Base-by-base conservation (phyloP, 2,888 invertebrate species). In the Dastarcus helophoroides region DNA sequence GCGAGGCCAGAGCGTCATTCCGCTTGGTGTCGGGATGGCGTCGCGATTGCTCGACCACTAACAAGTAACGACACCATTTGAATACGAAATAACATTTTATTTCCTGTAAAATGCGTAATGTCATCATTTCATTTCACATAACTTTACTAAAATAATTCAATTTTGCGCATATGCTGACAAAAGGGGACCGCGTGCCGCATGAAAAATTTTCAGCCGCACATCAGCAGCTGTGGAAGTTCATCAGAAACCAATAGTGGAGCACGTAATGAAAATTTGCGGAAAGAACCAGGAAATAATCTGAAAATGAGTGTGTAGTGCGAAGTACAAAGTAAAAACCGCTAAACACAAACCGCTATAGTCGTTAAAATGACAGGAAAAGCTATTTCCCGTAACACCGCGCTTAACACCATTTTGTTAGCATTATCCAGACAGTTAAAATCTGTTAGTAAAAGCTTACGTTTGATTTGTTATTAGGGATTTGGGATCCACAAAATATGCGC, bases 401-500 rank as follows among this genome's bases (percentile, higher is more conserved):
- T n/a, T n/a, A n/a, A n/a, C n/a, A n/a, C n/a, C n/a, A 56, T 58
- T 58, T 58, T 56, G 58, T 58, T 57, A 57, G 58, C 56, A 58
- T 59, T 59, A 60, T 52, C 50, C 45, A 50, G 57, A 57, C 58
- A 58, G 58, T 60, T 59, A 59, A 58, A 60, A 59, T 60, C 60
- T 58, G 60, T 59, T 58, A 58, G 58, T 56, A 57, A 58, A 59
- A 57, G 58, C 58, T 60, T 58, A 58, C 54, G 54, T 53, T 56
- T 60, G 60, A 60, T 60, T 60, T 60, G 58, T 60, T 57, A 50
- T 57, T 60, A 58, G 53, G 60, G 60, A 53, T 51, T 54, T 53
- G 48, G 48, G 46, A 41, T 50, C 58, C 58, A 48, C 59, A 57
- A 51, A 56, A 57, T 52, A 44, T 41, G 39, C 38, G 36, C 43